A percentile compares a stretch with the other conserved stretches of the same genome.
These are phyloP conservation scores for Synaphobranchus kaupii DNA, from an alignment of 2,797 vertebrate species.

Conservation along the genomic window DNA sequence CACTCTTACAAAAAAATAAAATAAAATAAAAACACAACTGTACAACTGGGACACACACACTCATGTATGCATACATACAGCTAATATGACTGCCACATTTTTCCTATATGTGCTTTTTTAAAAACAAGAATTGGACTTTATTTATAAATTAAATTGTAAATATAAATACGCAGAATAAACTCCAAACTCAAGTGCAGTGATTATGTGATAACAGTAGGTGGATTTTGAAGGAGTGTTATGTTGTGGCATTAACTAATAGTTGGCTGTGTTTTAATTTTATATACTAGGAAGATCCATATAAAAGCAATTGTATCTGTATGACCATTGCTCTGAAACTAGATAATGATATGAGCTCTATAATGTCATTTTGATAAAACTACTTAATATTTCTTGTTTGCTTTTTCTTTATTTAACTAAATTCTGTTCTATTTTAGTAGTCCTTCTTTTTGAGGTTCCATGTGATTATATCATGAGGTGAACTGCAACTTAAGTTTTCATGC, in stretches of 20 bases:
- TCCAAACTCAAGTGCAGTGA: slow-evolving; percentile 12
- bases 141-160: slow-evolving; percentile 14
- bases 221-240: slow-evolving; percentile 12
- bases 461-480: background rate
- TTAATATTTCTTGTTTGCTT: slow-evolving; percentile 2
- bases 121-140: background rate
- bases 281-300: background rate
- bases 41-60: background rate
- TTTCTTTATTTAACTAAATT: slow-evolving; percentile 17
- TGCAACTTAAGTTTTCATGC: slow-evolving; percentile 10
- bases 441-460: slow-evolving; percentile 9
- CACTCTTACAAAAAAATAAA: background rate
- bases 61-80: background rate
- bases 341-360: slow-evolving; percentile 4
- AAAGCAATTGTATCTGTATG: slow-evolving; percentile 16
- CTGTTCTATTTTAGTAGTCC: background rate
- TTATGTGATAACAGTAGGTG: background rate
- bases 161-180: slow-evolving; percentile 5
- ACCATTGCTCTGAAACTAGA: background rate
- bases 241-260: slow-evolving; percentile 10
- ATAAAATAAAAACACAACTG: background rate
- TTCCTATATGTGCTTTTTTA: background rate
- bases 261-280: slow-evolving; percentile 12
- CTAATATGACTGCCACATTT: background rate
- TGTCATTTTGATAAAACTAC: slow-evolving; percentile 7